Base-by-base conservation (phyloP, 2,888 invertebrate genomes). In the Minunthozetes semirufus region DNA sequence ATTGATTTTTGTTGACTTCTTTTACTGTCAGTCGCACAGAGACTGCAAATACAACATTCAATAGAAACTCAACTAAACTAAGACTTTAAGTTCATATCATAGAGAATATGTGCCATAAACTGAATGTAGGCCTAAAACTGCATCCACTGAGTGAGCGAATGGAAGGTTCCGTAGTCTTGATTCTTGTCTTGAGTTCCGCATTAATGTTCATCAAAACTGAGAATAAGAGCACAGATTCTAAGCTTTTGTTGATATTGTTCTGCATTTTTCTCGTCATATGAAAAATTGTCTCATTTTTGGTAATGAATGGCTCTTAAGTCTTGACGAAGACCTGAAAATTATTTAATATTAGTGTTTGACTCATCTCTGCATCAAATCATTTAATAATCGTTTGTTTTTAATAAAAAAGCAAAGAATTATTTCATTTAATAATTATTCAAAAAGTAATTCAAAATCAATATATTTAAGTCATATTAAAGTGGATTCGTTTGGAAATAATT, bases 181-280 rank as follows among this genome's bases (percentile, higher is more conserved):
- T 70, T 11, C 68, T 46, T 70, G 68, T 70, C 46, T 70, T 70
- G 15, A 48, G 70, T 70, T 70, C 48, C 48, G 70, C 70, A 70
- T 22, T 70, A 70, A 70, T 70, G 46, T 70, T 17, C 25, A 27
- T 48, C 70, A 25, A 33, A 17, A 70, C 22, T 48, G 25, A 70
- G 19, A 42, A 68, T 48, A 46, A 70, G 70, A 17, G 70, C 48
- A 70, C n/a, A 70, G 70, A 70, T 48, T 70, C 19, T 48, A 48
- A 19, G 25, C 68, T 68, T n/a, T 68, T 68, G 42, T 38, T 68
- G 22, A 42, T 68, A 48, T 48, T 38, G 17, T 59, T 22, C 46
- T 46, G n/a, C 22, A 38, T 46, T 70, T 48, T 70, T 46, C 9
- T 17, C 3, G 11, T 70, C 15, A 25, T 29, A 59, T n/a, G n/a